Base-by-base conservation (phyloP, 2,797 vertebrate species). In the Hipposideros larvatus region DNA sequence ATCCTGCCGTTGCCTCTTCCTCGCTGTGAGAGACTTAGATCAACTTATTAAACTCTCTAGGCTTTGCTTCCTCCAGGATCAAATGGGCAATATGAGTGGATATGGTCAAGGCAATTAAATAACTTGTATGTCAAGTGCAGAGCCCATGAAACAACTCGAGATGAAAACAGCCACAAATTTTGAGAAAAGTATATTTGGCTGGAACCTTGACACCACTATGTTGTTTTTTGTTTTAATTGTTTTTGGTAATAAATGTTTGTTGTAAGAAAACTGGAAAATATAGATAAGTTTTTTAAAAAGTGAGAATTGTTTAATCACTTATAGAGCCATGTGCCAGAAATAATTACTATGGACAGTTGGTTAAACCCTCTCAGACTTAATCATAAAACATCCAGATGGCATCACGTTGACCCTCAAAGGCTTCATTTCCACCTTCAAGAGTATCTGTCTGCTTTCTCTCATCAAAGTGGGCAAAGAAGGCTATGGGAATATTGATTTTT, bases 401-500 rank as follows among this genome's bases (percentile, higher is more conserved):
- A 75, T 19, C 31, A 48, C 7, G 4, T 61, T 15, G 4, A 9
- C 57, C 6, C 61, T 55, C 61, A 61, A 11, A 55, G 6, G 11
- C 46, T 85, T 82, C 7, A 6, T 70, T 74, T 63, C 46, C 28
- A 75, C 7, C 41, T 79, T 31, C 3, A 74, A 11, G 46, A n/a
- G 16, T 4, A 11, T 24, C 5, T 28, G 22, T 19, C 57, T 57
- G 53, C 28, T 85, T 10, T 24, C 37, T 28, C 46, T 66, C 74
- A 61, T 26, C 55, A 74, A 61, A 86, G 28, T 53, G 8, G 86
- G 4, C 31, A 28, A 68, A 87, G 21, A 78, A 92, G 13, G 74
- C 19, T 75, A 22, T 87, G 74, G 94, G 92, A 96, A 94, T 95
- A 96, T 28, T 96, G 83, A 96, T 90, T 97, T 95, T 51, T 79